Evolutionary conservation across 2,797 vertebrate species (phyloP), one percentile per base, ranked within the genome.

Genomic region (Pyrocephalus nanus): DNA sequence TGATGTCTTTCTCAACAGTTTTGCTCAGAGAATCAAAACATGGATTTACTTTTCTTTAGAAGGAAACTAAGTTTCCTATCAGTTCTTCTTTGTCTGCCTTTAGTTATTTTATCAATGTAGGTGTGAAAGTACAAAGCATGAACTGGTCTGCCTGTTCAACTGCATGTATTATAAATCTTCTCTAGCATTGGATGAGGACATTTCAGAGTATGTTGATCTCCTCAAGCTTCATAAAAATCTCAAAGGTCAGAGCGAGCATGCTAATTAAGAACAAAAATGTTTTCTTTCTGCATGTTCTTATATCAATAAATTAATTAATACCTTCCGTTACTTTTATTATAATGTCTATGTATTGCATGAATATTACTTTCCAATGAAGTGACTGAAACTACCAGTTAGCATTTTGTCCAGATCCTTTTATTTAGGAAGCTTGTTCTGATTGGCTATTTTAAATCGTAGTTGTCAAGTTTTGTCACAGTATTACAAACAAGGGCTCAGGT

Each of bases 141-240:
- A 40, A 30, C 26, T 40, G 9, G 26, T 65, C 40, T 94, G 47
- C 27, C 53, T 51, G 25, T 71, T 88, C 26, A 74, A 4, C 53
- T 65, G 57, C 38, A 6, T 22, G 11, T 54, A 8, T 47, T 79
- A 23, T 1, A 30, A 13, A 83, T 89, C 22, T 90, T 32, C 43
- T 61, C 16, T 53, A 58, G 20, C 12, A 22, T 0, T 48, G 34
- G 32, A 30, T 1, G 9, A 87, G 34, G 25, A 77, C 0, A 1
- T 92, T 77, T 20, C 47, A 36, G 72, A 86, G 8, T 42, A 19
- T 14, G 11, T 21, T 3, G 2, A 13, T 86, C 29, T 69, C 67
- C 34, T 65, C 29, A 32, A 26, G 19, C 61, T 64, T 86, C 61
- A 6, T 62, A 23, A 54, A 43, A 73, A 75, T 83, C 66, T 69